Evolutionary conservation across 2,113 vertebrate genomes (phyloP).

Genomic region (Pteruthius melanotis): DNA sequence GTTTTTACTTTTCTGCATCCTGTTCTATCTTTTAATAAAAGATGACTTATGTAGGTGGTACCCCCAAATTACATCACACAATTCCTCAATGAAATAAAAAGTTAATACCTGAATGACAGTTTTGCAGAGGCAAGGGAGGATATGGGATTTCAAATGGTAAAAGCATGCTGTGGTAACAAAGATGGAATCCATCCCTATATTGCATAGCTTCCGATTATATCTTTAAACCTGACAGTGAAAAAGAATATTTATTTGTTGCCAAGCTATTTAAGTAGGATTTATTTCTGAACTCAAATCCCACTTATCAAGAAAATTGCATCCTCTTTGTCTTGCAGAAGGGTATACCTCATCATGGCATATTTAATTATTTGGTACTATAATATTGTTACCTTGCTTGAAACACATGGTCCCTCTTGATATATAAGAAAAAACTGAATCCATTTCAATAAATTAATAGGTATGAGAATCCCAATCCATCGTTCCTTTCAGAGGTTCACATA

Average conservation of each 20-base stretch:
- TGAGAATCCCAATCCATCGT: slow-evolving; percentile 81
- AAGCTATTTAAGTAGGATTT: slow-evolving; percentile 63
- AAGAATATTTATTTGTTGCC: slow-evolving; percentile 73
- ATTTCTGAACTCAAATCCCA: slow-evolving; percentile 70
- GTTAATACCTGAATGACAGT: slow-evolving; percentile 54
- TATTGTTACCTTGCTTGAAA: slow-evolving; percentile 81
- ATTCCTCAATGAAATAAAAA: slow-evolving; percentile 66
- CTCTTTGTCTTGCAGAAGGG: slow-evolving; percentile 67
- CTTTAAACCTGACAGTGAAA: slow-evolving; percentile 66
- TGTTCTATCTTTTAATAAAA: slow-evolving; percentile 63
- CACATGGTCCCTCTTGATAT: slow-evolving; percentile 80
- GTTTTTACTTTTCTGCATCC: slow-evolving; percentile 26
- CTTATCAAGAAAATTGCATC: slow-evolving; percentile 70
- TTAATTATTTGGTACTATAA: slow-evolving; percentile 75
- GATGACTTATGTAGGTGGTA: slow-evolving; percentile 52
- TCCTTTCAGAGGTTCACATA: slow-evolving; percentile 82
- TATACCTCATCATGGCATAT: slow-evolving; percentile 71
- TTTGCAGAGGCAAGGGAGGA: not conserved
- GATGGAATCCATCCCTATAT: slow-evolving; percentile 50
- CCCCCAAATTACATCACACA: slow-evolving; percentile 53
- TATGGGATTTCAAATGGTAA: slow-evolving; percentile 54
- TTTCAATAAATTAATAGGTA: slow-evolving; percentile 86
- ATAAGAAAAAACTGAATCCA: slow-evolving; percentile 79
- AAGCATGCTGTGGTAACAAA: slow-evolving; percentile 59
- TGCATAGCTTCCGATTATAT: slow-evolving; percentile 53